These are phyloP conservation scores for human DNA, from an alignment of 2,113 vertebrate species.

Conservation along the genomic window GRCh38 chr15:78368001-78368500, in stretches of 20 bases:
- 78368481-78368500: neutral
- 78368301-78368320: neutral
- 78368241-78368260: neutral
- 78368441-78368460: neutral
- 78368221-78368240: neutral
- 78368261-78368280: neutral
- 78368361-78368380: neutral
- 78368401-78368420: neutral
- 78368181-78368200: neutral
- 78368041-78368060: neutral
- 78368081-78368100: neutral
- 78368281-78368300: neutral
- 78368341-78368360: neutral
- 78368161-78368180: neutral
- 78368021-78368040: neutral
- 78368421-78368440: neutral
- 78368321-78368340: neutral
- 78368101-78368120: neutral
- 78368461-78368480: rapidly evolving
- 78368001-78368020: neutral
- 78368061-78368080: neutral
- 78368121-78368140: neutral
- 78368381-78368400: neutral
- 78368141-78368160: neutral
- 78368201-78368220: neutral